These are phyloP conservation scores for Drosophila nasuta DNA, from an alignment of 1,140 invertebrate genomes.

Conservation along the genomic window DNA sequence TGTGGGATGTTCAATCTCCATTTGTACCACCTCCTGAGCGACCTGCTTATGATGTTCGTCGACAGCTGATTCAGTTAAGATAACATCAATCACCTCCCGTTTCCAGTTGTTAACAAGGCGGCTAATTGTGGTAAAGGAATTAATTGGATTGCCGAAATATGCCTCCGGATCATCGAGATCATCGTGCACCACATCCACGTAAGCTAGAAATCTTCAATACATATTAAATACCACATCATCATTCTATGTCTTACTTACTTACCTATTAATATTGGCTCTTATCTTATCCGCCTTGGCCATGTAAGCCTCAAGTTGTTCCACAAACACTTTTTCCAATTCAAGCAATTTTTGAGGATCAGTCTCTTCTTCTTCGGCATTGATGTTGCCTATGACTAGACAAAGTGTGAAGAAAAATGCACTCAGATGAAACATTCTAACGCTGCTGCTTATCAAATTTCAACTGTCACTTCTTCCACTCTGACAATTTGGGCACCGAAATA, in stretches of 20 bases:
- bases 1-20: constrained; percentile 86
- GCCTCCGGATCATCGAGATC: constrained; percentile 19
- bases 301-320: constrained; percentile 54
- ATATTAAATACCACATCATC: not conserved
- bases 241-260: not conserved
- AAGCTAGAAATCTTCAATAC: constrained; percentile 38
- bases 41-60: constrained; percentile 85
- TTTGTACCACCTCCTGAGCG: constrained; percentile 87
- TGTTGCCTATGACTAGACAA: constrained; percentile 7
- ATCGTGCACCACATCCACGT: constrained; percentile 40
- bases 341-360: constrained; percentile 25
- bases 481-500: not conserved
- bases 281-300: constrained; percentile 34
- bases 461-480: constrained; percentile 16
- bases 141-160: constrained; percentile 67
- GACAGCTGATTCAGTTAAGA: constrained; percentile 23
- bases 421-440: constrained; percentile 47
- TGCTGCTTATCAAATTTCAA: constrained; percentile 22
- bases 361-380: constrained; percentile 27
- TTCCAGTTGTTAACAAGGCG: constrained; percentile 95
- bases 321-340: constrained; percentile 39
- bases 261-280: constrained; percentile 49
- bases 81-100: constrained; percentile 87
- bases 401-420: not conserved
- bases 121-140: constrained; percentile 89